A percentile compares a stretch with the other conserved stretches of the same genome.
Evolutionary conservation across 2,113 vertebrate genomes (phyloP).

Genomic region (Mus spicilegus): DNA sequence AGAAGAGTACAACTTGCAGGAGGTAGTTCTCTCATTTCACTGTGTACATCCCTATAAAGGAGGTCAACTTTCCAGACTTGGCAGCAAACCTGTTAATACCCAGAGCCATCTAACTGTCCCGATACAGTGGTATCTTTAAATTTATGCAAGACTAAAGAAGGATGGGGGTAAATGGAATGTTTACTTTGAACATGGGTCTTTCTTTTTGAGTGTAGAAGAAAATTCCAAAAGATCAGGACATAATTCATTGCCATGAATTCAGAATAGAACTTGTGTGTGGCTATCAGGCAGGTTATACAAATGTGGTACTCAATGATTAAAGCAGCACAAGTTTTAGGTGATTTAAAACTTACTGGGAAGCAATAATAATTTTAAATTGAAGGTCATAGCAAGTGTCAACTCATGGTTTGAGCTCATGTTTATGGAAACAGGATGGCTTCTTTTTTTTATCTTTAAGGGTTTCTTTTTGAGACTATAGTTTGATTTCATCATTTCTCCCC

Average conservation of each 20-base stretch:
- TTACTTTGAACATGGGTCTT: slow-evolving; percentile 54
- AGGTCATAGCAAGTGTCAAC: background rate
- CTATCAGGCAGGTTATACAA: slow-evolving; percentile 41
- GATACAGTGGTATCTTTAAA: slow-evolving; percentile 36
- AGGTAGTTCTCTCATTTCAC: background rate
- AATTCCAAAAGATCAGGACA: slow-evolving; percentile 25
- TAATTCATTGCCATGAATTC: slow-evolving; percentile 39
- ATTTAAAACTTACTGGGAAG: slow-evolving; percentile 22
- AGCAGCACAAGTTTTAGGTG: slow-evolving; percentile 22
- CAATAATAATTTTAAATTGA: slow-evolving; percentile 47
- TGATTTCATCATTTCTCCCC: background rate
- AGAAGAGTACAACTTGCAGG: background rate
- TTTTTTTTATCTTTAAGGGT: background rate
- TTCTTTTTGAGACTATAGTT: background rate
- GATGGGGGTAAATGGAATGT: background rate
- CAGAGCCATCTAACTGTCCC: background rate
- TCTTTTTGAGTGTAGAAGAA: slow-evolving; percentile 35
- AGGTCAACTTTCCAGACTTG: background rate
- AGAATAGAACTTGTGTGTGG: slow-evolving; percentile 8
- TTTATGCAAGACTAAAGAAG: slow-evolving; percentile 25
- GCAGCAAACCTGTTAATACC: background rate
- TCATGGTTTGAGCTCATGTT: slow-evolving; percentile 7
- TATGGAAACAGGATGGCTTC: background rate
- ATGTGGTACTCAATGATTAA: slow-evolving; percentile 32
- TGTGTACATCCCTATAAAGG: background rate